These are phyloP conservation scores for Habrosyne pyritoides DNA, from an alignment of 2,888 invertebrate genomes.

Conservation along the genomic window DNA sequence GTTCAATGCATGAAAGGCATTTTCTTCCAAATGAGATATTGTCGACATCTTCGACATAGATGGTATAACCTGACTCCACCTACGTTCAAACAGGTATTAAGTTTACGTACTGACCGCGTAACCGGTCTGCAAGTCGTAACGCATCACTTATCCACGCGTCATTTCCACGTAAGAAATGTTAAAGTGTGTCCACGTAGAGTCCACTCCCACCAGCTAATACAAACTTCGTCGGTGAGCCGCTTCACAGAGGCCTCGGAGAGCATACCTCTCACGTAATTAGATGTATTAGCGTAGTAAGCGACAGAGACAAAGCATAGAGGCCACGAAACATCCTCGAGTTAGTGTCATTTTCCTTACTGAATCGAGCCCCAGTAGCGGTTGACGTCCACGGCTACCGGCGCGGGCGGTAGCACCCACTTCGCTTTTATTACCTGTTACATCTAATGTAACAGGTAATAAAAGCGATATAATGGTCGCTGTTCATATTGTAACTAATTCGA, in stretches of 20 bases:
- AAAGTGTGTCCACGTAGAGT: conserved; percentile 18
- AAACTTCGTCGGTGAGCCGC: too few relatives aligned
- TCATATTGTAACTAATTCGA: neutral
- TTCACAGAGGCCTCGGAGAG: too few relatives aligned
- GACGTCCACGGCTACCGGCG: neutral
- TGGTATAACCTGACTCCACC: conserved; percentile 13
- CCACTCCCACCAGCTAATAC: too few relatives aligned
- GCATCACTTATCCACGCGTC: conserved; percentile 48
- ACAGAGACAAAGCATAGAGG: too few relatives aligned
- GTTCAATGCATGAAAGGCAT: too few relatives aligned
- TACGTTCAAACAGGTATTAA: conserved; percentile 20
- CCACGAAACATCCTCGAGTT: too few relatives aligned
- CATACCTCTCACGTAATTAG: too few relatives aligned
- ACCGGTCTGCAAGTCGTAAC: conserved; percentile 41
- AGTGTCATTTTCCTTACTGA: too few relatives aligned
- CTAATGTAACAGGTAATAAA: too few relatives aligned
- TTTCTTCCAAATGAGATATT: neutral
- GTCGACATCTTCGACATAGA: neutral
- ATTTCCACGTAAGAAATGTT: conserved; percentile 41
- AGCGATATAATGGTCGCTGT: neutral
- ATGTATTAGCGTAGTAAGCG: too few relatives aligned
- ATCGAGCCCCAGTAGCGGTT: neutral
- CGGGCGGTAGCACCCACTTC: neutral
- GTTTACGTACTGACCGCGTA: conserved; percentile 40
- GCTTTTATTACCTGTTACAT: neutral